Base-by-base conservation (phyloP, 2,113 vertebrate species). In the Apodemus speciosus region DNA sequence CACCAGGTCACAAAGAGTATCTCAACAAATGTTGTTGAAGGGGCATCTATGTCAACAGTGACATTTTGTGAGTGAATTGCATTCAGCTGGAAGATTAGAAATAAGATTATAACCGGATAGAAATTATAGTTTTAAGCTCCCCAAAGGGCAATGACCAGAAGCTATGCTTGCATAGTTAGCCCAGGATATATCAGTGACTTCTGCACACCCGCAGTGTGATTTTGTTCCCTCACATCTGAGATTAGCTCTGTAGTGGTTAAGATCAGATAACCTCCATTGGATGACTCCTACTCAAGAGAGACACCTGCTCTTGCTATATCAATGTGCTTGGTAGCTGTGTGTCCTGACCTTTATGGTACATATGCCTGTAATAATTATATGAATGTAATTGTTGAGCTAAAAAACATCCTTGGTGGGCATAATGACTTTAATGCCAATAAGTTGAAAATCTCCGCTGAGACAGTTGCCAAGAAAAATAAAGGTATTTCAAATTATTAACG, bases 381-480 rank as follows among this genome's bases (percentile, higher is more conserved):
- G 30, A 79, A 30, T 91, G 40, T 86, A 85, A 81, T 76, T 76
- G 20, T 85, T 88, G 88, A 92, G 32, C 51, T 92, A 77, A 81
- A 90, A 73, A 85, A 51, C 30, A 77, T 95, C 20, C 46, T 40
- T 15, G 18, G 2, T 76, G 21, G 68, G 21, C 53, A 51, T 62
- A 76, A 90, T 79, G 51, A 75, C 13, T 77, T 88, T 56, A 75
- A 75, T 85, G 60, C 58, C 85, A 90, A 53, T 87, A 90, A 85
- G 84, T 60, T 84, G 76, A 88, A 93, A 84, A 90, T 20, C 53
- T 25, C 69, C 68, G 38, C 40, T 92, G 69, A 13, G 27, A 88
- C 27, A 86, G 18, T 81, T 80, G 88, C 66, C 69, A 35, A 71
- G 32, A 66, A 90, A 94, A 94, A 72, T 79, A 81, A 93, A 86